Conservation (phyloP, 2,113 vertebrate genomes). For the Cyanoramphus novaezelandiae region DNA sequence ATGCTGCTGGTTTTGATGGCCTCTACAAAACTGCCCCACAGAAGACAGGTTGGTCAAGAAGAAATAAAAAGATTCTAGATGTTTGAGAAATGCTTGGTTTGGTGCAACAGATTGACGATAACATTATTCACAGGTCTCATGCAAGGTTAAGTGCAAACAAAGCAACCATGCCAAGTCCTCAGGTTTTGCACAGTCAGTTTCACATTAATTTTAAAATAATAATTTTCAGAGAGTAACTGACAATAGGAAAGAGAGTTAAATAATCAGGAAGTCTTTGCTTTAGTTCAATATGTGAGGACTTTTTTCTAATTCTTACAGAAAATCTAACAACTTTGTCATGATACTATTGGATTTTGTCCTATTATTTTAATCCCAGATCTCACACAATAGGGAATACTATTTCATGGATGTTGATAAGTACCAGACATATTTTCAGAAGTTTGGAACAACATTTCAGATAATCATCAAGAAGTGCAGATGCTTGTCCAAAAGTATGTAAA, state of each 20-base stretch:
- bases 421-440: neutral
- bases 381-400: neutral
- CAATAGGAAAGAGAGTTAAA: neutral
- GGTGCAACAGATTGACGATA: neutral
- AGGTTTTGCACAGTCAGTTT: neutral
- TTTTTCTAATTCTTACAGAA: neutral
- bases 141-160: neutral
- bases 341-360: neutral
- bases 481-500: neutral
- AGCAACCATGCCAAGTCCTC: neutral
- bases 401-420: neutral
- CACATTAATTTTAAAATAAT: neutral
- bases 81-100: conserved; percentile 39
- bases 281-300: neutral
- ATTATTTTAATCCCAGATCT: neutral
- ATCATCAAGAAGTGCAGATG: neutral
- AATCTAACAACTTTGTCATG: neutral
- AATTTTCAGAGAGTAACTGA: neutral
- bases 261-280: neutral
- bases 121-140: neutral
- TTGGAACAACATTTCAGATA: neutral
- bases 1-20: neutral
- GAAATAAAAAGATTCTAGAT: conserved; percentile 4
- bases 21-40: neutral
- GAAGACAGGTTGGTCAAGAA: neutral